These are phyloP conservation scores for Hycleus phaleratus DNA, from an alignment of 1,140 invertebrate species.

Conservation along the genomic window DNA sequence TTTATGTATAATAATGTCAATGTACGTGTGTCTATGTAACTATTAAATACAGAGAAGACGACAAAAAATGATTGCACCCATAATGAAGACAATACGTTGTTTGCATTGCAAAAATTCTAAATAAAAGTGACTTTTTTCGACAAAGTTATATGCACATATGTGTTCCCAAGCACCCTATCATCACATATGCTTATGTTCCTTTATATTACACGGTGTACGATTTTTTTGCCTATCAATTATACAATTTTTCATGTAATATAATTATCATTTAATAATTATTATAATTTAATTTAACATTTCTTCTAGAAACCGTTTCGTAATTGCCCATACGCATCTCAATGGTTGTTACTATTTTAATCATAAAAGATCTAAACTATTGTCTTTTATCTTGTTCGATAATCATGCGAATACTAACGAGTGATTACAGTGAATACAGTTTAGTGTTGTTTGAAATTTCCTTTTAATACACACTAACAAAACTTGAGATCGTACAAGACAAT, in stretches of 20 bases:
- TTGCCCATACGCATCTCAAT: background rate
- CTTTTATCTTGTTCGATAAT: too few relatives aligned
- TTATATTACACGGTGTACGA: conserved; percentile 31
- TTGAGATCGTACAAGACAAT: too few relatives aligned
- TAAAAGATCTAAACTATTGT: too few relatives aligned
- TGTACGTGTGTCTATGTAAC: background rate
- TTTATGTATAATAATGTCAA: background rate
- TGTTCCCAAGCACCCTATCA: conserved; percentile 34
- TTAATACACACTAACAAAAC: too few relatives aligned
- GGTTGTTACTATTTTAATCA: too few relatives aligned
- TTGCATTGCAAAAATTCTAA: background rate
- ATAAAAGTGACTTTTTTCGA: background rate
- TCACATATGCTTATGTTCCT: conserved; percentile 39
- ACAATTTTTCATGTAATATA: conserved; percentile 34
- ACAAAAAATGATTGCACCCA: conserved; percentile 7
- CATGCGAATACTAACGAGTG: too few relatives aligned
- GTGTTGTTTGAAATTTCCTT: too few relatives aligned
- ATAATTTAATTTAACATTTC: conserved; percentile 26
- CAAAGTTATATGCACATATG: conserved; percentile 16
- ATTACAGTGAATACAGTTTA: too few relatives aligned
- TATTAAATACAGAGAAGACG: background rate
- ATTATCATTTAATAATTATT: conserved; percentile 24
- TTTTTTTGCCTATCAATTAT: conserved; percentile 28
- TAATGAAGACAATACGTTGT: background rate
- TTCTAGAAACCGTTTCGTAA: background rate